Conservation (phyloP, 2,888 invertebrate species). For the Drosophila bunnanda region DNA sequence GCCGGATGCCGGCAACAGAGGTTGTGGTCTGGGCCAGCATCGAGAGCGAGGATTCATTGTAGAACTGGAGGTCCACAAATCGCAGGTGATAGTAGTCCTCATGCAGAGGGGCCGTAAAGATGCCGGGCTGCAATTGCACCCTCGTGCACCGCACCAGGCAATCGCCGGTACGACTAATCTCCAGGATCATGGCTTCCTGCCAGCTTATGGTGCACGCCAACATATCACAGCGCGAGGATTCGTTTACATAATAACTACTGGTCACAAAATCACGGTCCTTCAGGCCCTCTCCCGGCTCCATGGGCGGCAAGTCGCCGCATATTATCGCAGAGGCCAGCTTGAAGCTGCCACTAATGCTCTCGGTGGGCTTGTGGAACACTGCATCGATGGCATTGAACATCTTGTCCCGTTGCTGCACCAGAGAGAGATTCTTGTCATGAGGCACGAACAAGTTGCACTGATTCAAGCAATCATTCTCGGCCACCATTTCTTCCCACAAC, state of each 20-base stretch:
- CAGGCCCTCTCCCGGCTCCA: conserved; percentile 24
- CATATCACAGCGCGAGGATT: conserved; percentile 73
- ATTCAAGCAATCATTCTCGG: conserved; percentile 89
- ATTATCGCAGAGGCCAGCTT: conserved; percentile 86
- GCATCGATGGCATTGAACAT: conserved; percentile 88
- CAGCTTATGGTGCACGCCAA: conserved; percentile 74
- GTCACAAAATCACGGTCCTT: conserved; percentile 59
- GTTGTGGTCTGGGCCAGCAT: conserved; percentile 87
- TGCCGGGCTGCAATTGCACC: conserved; percentile 86
- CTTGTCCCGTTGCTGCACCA: conserved; percentile 92
- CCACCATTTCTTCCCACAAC: conserved; percentile 91
- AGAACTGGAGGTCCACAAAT: conserved; percentile 91
- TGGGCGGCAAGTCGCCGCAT: conserved; percentile 81
- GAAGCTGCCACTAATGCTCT: conserved; percentile 88
- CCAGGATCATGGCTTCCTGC: conserved; percentile 82
- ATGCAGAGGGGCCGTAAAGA: conserved; percentile 77
- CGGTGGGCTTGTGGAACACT: conserved; percentile 89
- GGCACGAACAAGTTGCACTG: conserved; percentile 90
- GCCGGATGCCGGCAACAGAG: conserved; percentile 84
- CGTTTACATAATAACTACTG: conserved; percentile 79
- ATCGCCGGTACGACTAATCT: conserved; percentile 81
- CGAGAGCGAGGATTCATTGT: conserved; percentile 88
- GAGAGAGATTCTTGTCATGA: conserved; percentile 90
- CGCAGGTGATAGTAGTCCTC: conserved; percentile 83
- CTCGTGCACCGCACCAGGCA: conserved; percentile 85